Conservation (phyloP, 2,797 vertebrate genomes). For the Hemitrygon akajei region DNA sequence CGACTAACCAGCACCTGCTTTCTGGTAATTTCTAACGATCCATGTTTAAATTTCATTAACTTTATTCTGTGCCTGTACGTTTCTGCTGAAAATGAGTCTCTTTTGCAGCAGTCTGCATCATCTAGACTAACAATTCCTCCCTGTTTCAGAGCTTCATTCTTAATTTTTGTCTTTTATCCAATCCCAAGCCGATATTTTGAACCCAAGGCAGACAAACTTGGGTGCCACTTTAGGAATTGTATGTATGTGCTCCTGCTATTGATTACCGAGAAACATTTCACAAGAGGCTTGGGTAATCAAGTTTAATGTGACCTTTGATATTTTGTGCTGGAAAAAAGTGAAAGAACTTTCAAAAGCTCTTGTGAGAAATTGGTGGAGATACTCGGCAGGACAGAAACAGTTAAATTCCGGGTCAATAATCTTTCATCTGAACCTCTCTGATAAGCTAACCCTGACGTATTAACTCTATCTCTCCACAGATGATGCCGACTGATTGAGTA, state of each 20-base stretch:
- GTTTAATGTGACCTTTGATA: not conserved
- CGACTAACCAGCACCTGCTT: not conserved
- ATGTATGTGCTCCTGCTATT: not conserved
- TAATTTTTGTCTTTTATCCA: not conserved
- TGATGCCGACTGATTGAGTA: not conserved
- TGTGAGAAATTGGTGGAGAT: not conserved
- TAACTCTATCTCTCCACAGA: not conserved
- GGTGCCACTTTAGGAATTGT: constrained; percentile 12
- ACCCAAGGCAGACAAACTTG: not conserved
- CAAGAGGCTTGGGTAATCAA: not conserved
- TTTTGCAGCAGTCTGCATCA: not conserved
- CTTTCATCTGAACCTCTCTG: not conserved
- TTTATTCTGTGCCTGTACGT: no score
- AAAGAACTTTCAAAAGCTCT: not conserved
- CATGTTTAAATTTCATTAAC: not conserved
- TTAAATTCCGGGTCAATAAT: no score
- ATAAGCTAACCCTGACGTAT: not conserved
- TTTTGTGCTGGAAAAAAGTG: not conserved
- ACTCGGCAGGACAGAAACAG: not conserved
- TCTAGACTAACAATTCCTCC: not conserved
- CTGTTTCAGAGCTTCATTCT: not conserved
- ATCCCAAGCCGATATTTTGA: not conserved
- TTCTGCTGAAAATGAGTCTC: not conserved
- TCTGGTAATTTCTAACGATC: not conserved
- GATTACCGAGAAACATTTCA: not conserved